Conservation (phyloP, 2,797 vertebrate species). For the Chromobotia macracanthus region DNA sequence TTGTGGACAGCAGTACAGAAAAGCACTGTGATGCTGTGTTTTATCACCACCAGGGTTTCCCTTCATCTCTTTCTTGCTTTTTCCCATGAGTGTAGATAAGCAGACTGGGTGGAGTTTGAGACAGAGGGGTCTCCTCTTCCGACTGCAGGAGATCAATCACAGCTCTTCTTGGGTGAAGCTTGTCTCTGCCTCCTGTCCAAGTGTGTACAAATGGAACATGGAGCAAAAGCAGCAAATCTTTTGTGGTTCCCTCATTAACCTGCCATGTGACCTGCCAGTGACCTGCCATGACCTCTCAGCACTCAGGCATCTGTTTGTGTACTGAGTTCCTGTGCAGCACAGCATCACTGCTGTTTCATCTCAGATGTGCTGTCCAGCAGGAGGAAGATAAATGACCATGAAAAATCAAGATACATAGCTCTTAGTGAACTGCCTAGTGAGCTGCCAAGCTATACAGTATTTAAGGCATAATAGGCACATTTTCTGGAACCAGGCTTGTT, state of each 20-base stretch:
- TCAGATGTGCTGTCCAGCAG: conserved; percentile 59
- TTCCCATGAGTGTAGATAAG: background rate
- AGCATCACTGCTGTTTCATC: conserved; percentile 62
- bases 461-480: background rate
- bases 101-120: conserved; percentile 37
- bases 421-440: background rate
- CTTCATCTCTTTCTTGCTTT: conserved; percentile 9
- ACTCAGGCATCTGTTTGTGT: conserved; percentile 76
- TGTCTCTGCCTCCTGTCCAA: conserved; percentile 60
- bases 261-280: too few relatives aligned
- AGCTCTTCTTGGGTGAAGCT: conserved; percentile 66
- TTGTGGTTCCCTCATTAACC: conserved; percentile 74
- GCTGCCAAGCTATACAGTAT: background rate
- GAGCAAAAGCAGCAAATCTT: conserved; percentile 68
- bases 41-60: background rate
- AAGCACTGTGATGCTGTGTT: too few relatives aligned
- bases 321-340: conserved; percentile 60
- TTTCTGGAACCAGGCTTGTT: too few relatives aligned
- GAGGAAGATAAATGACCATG: conserved; percentile 35
- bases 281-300: conserved; percentile 74
- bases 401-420: background rate
- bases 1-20: too few relatives aligned
- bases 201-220: conserved; percentile 64
- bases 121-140: conserved; percentile 30
- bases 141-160: conserved; percentile 54